Evolutionary conservation across 1,140 invertebrate genomes (phyloP).

Genomic region (Musca domestica): DNA sequence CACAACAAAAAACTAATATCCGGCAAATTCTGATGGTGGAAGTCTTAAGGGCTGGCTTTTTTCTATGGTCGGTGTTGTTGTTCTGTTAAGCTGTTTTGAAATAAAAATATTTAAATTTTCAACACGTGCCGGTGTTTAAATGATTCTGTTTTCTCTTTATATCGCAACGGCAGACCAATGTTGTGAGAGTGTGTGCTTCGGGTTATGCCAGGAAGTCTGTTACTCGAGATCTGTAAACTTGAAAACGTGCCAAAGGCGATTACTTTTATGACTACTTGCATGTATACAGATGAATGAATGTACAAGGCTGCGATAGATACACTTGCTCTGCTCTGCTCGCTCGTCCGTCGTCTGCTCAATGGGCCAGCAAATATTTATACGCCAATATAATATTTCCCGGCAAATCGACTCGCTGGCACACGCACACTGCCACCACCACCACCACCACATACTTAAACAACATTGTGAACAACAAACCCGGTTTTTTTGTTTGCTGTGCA

Average conservation of each 20-base stretch:
- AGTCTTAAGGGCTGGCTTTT: background rate
- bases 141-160: constrained; percentile 2
- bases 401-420: too few relatives aligned
- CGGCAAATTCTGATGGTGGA: background rate
- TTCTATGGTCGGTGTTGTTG: background rate
- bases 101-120: constrained; percentile 19
- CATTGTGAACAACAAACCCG: too few relatives aligned
- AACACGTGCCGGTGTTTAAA: constrained; percentile 23
- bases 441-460: too few relatives aligned
- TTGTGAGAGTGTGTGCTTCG: background rate
- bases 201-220: background rate
- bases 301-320: background rate
- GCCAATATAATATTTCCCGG: too few relatives aligned
- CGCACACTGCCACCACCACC: too few relatives aligned
- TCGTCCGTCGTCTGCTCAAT: constrained; percentile 5
- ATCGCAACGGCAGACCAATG: background rate
- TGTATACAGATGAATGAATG: constrained; percentile 9
- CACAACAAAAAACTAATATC: background rate
- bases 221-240: constrained; percentile 8
- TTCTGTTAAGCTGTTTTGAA: constrained; percentile 15
- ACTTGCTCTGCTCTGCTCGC: too few relatives aligned
- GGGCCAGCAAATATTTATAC: constrained; percentile 16
- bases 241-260: constrained; percentile 21
- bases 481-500: too few relatives aligned
- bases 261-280: constrained; percentile 5